Percentiles rank a stretch among this genome's conserved stretches.
phyloP scores from a whole-genome alignment of 2,797 vertebrate genomes.

The Notoglanidium macrostoma region DNA sequence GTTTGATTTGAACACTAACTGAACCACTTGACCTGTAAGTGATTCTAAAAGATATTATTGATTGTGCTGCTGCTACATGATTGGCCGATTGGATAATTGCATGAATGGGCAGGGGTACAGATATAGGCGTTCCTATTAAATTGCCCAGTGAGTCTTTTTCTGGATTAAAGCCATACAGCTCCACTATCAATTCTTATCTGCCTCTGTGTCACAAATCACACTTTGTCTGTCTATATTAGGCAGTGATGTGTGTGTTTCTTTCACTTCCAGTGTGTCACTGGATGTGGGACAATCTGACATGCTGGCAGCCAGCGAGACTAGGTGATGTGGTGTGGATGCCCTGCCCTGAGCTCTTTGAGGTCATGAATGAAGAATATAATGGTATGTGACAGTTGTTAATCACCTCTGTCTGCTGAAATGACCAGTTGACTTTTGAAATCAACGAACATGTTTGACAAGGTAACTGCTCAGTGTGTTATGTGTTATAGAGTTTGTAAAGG shows the following conservation, averaged over 20 bases:
- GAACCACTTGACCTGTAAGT: not conserved
- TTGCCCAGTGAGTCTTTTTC: too few species aligned
- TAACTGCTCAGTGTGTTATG: not conserved
- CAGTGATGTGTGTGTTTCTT: constrained; percentile 11
- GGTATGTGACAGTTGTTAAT: constrained; percentile 68
- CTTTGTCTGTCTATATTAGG: constrained; percentile 16
- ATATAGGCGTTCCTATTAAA: too few species aligned
- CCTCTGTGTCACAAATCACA: constrained; percentile 13
- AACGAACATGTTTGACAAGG: not conserved
- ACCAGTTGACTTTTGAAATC: not conserved
- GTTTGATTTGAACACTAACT: not conserved
- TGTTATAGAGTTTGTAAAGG: constrained; percentile 76
- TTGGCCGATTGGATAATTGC: too few species aligned
- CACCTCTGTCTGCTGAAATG: not conserved
- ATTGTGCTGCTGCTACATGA: not conserved
- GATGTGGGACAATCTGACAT: constrained; percentile 98
- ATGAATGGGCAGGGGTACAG: too few species aligned
- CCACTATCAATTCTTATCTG: not conserved
- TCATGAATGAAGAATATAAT: constrained; percentile 79
- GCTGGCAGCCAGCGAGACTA: constrained; percentile 86
- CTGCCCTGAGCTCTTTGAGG: constrained; percentile 87
- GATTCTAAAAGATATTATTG: too few species aligned
- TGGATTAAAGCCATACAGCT: not conserved
- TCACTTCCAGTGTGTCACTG: constrained; percentile 81
- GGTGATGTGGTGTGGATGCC: constrained; percentile 86